Conservation (phyloP, 2,797 vertebrate species). For the Typhlichthys eigenmanni region DNA sequence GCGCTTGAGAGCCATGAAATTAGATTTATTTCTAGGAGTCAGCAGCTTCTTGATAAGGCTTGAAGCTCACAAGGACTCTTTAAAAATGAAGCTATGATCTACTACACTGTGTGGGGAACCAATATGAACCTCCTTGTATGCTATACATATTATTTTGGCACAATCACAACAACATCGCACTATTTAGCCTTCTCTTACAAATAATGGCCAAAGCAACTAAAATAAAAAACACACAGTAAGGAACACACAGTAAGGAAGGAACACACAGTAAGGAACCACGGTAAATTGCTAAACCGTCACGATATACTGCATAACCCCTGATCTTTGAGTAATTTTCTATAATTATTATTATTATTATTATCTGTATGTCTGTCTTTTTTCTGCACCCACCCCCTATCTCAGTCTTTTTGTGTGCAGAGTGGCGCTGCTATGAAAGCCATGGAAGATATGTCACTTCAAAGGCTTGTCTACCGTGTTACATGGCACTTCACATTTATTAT, state of each 20-base stretch:
- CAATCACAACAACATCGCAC: too few relatives aligned
- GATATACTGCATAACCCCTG: background rate
- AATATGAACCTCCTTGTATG: background rate
- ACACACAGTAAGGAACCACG: background rate
- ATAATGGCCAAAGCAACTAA: too few relatives aligned
- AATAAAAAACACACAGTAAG: too few relatives aligned
- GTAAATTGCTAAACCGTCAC: slow-evolving; percentile 42
- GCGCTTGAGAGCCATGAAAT: slow-evolving; percentile 72
- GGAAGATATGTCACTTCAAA: slow-evolving; percentile 79
- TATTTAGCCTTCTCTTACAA: too few relatives aligned
- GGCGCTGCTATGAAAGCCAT: slow-evolving; percentile 60
- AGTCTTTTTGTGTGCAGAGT: slow-evolving; percentile 56
- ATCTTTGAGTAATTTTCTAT: background rate
- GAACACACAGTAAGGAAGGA: too few relatives aligned
- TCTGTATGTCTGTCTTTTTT: background rate
- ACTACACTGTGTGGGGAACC: background rate
- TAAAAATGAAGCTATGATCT: slow-evolving; percentile 33
- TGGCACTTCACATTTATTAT: slow-evolving; percentile 74
- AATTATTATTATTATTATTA: too few relatives aligned
- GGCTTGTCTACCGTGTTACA: slow-evolving; percentile 68
- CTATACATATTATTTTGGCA: too few relatives aligned
- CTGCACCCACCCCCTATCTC: slow-evolving; percentile 42
- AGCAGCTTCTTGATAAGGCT: slow-evolving; percentile 50
- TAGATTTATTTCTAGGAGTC: slow-evolving; percentile 68
- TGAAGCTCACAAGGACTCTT: slow-evolving; percentile 37